phyloP scores from a whole-genome alignment of 2,888 invertebrate species.

The Hyposoter didymator region DNA sequence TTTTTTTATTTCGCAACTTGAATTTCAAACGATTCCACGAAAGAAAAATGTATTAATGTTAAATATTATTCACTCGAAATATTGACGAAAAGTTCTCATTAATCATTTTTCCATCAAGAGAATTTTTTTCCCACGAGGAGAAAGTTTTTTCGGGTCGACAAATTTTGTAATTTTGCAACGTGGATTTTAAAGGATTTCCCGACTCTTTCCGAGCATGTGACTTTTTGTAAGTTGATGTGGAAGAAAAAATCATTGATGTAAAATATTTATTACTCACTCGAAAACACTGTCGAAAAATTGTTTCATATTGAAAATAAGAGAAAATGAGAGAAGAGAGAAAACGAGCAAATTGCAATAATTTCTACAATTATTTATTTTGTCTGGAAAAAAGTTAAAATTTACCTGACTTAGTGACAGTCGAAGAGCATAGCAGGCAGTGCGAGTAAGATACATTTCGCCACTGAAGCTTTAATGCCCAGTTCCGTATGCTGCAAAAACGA shows the following conservation, averaged over 20 bases:
- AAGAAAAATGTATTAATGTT: not conserved
- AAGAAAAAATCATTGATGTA: not conserved
- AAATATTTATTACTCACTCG: not conserved
- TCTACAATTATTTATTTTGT: not conserved
- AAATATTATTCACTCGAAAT: not conserved
- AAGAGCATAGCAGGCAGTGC: constrained; percentile 76
- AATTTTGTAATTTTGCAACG: no score
- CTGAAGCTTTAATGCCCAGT: constrained; percentile 66
- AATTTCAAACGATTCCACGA: no score
- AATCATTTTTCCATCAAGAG: not conserved
- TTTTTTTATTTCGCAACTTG: no score
- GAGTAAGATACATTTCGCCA: constrained; percentile 77
- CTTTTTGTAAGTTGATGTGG: no score
- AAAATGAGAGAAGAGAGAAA: not conserved
- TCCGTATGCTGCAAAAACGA: constrained; percentile 71
- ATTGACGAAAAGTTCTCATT: not conserved
- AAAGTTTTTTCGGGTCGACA: no score
- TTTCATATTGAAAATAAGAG: not conserved
- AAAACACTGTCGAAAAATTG: not conserved
- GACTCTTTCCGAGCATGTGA: no score
- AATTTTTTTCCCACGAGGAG: not conserved
- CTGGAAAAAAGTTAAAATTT: constrained; percentile 40
- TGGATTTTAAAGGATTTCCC: no score
- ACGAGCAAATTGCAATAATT: not conserved
- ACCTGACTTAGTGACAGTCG: constrained; percentile 79